A percentile compares a stretch with the other conserved stretches of the same genome.
Evolutionary conservation across 1,140 invertebrate genomes (phyloP).

Genomic region (Nasonia longicornis): DNA sequence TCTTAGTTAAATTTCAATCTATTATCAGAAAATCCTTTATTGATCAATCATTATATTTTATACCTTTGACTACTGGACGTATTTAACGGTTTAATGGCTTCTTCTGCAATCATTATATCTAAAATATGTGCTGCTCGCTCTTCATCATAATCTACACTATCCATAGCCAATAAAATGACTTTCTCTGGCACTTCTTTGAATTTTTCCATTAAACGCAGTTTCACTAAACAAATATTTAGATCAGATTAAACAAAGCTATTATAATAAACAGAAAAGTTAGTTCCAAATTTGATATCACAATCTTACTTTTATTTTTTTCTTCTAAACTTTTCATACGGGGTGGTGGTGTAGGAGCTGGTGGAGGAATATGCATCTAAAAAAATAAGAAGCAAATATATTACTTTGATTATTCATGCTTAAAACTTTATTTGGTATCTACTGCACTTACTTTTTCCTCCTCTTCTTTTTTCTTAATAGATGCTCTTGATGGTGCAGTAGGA

Average conservation of each 20-base stretch:
- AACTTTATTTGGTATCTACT: conserved; percentile 37
- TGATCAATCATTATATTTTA: conserved; percentile 15
- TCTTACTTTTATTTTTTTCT: conserved; percentile 81
- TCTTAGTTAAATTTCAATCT: neutral
- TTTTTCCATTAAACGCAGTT: conserved; percentile 78
- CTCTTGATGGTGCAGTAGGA: conserved; percentile 67
- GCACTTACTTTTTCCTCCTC: conserved; percentile 64
- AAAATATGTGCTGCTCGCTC: conserved; percentile 83
- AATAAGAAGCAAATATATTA: neutral
- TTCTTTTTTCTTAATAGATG: conserved; percentile 68
- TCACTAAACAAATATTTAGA: conserved; percentile 71
- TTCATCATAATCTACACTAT: conserved; percentile 87
- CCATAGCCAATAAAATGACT: conserved; percentile 85
- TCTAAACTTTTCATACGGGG: conserved; percentile 77
- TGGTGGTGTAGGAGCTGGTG: conserved; percentile 55
- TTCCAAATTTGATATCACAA: neutral
- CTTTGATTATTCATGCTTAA: neutral
- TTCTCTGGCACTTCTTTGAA: conserved; percentile 82
- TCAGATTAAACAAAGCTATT: neutral
- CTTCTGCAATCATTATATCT: conserved; percentile 75
- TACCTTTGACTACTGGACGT: conserved; percentile 66
- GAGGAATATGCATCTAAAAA: conserved; percentile 23
- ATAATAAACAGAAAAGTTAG: conserved; percentile 23
- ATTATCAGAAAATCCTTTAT: neutral
- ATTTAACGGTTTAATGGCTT: conserved; percentile 62